Base-by-base conservation (phyloP, 2,888 invertebrate genomes). In the Lithophane semibrunnea region DNA sequence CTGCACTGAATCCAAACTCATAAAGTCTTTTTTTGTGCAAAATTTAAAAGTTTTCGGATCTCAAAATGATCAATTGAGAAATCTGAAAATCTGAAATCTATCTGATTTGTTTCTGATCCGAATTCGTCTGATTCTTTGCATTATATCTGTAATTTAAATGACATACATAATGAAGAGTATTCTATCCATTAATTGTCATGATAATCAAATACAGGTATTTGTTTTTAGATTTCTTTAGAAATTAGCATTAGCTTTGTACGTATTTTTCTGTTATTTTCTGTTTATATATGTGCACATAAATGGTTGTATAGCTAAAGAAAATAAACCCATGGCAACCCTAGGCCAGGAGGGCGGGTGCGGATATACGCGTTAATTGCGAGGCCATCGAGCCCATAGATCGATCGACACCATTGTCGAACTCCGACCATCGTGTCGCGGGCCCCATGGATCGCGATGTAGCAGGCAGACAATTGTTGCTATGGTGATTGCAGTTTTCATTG, bases 301-400 rank as follows among this genome's bases (percentile, higher is more conserved):
- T 37, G 0, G 12, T 21, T 37, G 3, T 12, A n/a, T n/a, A n/a
- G n/a, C 37, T 63, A 13, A 42, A 42, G 4, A 13, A 42, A 42
- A 13, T 64, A 37, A 58, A 65, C 37, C 44, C 47, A 76, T 87
- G 88, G 88, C 64, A 75, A 68, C 81, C 79, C 72, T 79, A 86
- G 42, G 12, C 52, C 63, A 80, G 76, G 86, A 90, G 91, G 92
- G 88, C 86, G 91, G 90, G 89, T 89, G 90, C 94, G 95, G 95
- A 95, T 93, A 91, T 92, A 91, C 94, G 95, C 94, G 91, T 94
- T 94, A 94, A 91, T 91, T 90, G 88, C 94, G 94, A 95, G 95
- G 94, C 91, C 93, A 93, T 83, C 91, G 90, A 82, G 80, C 85
- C 91, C 89, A 91, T 91, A 89, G 88, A 90, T 89, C 89, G 86